Conservation (phyloP, 1,140 invertebrate species). For the Trachymyrmex cornetzi region DNA sequence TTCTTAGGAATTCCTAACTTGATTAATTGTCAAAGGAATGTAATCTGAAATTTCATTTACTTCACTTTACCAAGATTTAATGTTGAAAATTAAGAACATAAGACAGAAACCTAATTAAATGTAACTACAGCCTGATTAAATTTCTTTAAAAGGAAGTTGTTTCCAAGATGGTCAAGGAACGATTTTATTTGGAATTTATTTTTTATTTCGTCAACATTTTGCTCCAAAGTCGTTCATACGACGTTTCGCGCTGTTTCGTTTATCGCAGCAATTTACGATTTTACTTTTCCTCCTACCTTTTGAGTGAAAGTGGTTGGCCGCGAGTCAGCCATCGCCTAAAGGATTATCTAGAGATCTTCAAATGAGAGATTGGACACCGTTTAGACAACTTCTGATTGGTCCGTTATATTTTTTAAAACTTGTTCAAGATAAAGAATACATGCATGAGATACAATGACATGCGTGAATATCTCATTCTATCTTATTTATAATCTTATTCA, state of each 20-base stretch:
- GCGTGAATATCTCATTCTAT: too few species aligned
- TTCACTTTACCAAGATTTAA: slow-evolving; percentile 1
- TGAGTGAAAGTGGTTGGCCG: slow-evolving; percentile 31
- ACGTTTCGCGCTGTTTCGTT: background rate
- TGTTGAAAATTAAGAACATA: too few species aligned
- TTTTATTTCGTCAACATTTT: background rate
- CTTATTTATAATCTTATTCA: too few species aligned
- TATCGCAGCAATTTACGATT: background rate
- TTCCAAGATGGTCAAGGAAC: background rate
- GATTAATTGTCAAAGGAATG: slow-evolving; percentile 19
- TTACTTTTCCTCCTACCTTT: background rate
- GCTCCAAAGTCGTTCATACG: background rate
- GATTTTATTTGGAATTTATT: background rate
- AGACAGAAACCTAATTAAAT: background rate
- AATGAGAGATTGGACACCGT: too few species aligned
- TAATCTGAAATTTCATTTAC: background rate
- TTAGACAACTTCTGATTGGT: too few species aligned
- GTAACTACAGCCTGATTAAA: background rate
- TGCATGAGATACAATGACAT: too few species aligned
- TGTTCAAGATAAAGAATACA: too few species aligned
- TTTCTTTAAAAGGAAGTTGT: background rate
- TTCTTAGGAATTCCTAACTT: background rate
- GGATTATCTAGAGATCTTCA: background rate
- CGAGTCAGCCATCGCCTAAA: slow-evolving; percentile 19
- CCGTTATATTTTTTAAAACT: too few species aligned